Conservation (phyloP, 2,797 vertebrate species). For the Pseudochirops corinnae region DNA sequence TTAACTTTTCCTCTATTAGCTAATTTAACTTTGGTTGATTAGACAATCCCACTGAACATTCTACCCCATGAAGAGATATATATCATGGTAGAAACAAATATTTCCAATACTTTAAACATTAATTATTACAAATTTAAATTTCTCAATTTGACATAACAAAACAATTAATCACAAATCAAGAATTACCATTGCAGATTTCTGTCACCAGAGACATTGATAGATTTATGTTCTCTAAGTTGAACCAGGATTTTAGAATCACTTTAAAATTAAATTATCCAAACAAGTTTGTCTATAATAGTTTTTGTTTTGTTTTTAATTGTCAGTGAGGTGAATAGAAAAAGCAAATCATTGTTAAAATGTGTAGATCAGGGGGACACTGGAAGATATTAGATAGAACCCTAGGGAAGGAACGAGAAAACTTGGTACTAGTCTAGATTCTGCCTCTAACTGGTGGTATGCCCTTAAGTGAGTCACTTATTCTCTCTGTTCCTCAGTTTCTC, state of each 20-base stretch:
- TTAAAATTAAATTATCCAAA: conserved; percentile 12
- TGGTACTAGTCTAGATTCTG: background rate
- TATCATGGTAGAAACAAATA: background rate
- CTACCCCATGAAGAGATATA: background rate
- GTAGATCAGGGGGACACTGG: background rate
- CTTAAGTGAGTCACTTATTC: background rate
- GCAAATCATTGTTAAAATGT: background rate
- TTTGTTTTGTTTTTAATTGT: background rate
- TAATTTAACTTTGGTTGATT: background rate
- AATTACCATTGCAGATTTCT: background rate
- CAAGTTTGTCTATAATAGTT: conserved; percentile 1
- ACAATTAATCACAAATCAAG: background rate
- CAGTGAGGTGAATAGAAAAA: background rate
- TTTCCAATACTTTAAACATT: conserved; percentile 1
- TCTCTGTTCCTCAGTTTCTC: background rate
- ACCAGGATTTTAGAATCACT: conserved; percentile 11
- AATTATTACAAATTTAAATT: conserved; percentile 5
- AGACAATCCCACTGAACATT: background rate
- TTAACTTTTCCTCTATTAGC: conserved; percentile 24
- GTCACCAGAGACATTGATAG: conserved; percentile 7
- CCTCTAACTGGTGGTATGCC: background rate
- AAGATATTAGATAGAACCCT: background rate
- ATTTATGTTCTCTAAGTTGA: conserved; percentile 5
- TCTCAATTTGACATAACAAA: background rate
- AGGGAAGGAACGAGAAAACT: background rate